Evolutionary conservation across 2,113 vertebrate genomes (phyloP).

Genomic region (Artemisiospiza belli): DNA sequence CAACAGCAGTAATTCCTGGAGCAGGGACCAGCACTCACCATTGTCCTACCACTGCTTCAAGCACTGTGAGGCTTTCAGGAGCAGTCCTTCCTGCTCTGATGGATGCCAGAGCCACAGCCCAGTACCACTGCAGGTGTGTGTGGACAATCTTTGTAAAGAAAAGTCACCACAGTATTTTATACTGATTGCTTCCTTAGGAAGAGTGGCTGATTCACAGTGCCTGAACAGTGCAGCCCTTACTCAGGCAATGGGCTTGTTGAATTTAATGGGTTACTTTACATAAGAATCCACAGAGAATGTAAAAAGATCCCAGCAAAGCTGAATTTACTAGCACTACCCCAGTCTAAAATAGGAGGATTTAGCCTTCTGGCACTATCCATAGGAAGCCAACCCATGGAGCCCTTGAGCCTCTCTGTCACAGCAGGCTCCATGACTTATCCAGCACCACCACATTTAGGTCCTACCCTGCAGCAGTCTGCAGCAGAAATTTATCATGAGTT

Average conservation of each 20-base stretch:
- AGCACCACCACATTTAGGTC: neutral
- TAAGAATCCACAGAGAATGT: neutral
- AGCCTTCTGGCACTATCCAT: neutral
- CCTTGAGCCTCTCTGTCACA: neutral
- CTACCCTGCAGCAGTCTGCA: neutral
- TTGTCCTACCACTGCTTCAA: fast-evolving
- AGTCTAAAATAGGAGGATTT: neutral
- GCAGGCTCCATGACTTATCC: neutral
- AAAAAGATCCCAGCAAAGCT: neutral
- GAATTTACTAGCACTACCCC: neutral
- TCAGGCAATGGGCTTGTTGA: neutral
- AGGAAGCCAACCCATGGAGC: neutral
- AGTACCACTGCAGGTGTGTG: neutral
- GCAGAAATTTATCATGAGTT: neutral
- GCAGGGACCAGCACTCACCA: fast-evolving
- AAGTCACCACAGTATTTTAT: neutral
- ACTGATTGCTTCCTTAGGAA: neutral
- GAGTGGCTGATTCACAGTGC: neutral
- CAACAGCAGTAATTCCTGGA: neutral
- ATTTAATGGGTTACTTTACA: neutral
- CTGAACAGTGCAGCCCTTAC: neutral
- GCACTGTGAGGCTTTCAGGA: neutral
- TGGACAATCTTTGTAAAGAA: neutral
- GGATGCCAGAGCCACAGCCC: neutral
- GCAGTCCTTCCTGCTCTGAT: neutral